Evolutionary conservation across 2,888 invertebrate genomes (phyloP), one percentile per base, ranked within the genome.

Genomic region (Torymus texanus): DNA sequence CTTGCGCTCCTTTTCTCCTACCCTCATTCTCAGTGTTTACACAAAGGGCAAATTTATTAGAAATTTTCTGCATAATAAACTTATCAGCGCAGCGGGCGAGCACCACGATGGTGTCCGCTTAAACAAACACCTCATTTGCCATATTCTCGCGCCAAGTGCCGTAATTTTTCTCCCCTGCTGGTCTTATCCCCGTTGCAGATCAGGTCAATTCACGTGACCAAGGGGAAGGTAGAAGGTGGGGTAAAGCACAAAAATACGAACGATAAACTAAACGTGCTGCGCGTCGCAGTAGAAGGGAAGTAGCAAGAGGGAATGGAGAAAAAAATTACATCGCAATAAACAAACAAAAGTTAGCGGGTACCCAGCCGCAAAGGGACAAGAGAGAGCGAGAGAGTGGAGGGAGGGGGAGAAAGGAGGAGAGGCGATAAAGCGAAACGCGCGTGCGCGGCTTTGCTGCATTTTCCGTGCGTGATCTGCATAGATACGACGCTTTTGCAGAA

Each of bases 401-500:
- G 51, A 13, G 55, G 2, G 11, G 2, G 18, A 51, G 24, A 51
- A 2, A 56, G 14, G 12, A 12, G n/a, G 56, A 58, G 62, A 50
- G 50, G 75, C 55, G 70, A 70, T 76, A 76, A 68, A 76, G 75
- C 62, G 70, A 21, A 67, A 29, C 29, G 29, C 24, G 53, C 63
- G 41, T n/a, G 14, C 58, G 41, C 41, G 21, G 16, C 4, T 50
- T 18, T 24, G 72, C 13, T 29, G 61, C 61, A 55, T 61, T 67
- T 67, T 59, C 55, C 21, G n/a, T n/a, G 56, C 76, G 62, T 63
- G 70, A 76, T 76, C 75, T 73, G 58, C 68, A 75, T 71, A 73
- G 73, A 78, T 77, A 62, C 18, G 70, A 51, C 24, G 21, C 13
- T 5, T 65, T 55, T 16, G 68, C 68, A 65, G 56, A 63, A 58